phyloP scores from a whole-genome alignment of 2,888 invertebrate genomes.

The Metallyticus violacea region DNA sequence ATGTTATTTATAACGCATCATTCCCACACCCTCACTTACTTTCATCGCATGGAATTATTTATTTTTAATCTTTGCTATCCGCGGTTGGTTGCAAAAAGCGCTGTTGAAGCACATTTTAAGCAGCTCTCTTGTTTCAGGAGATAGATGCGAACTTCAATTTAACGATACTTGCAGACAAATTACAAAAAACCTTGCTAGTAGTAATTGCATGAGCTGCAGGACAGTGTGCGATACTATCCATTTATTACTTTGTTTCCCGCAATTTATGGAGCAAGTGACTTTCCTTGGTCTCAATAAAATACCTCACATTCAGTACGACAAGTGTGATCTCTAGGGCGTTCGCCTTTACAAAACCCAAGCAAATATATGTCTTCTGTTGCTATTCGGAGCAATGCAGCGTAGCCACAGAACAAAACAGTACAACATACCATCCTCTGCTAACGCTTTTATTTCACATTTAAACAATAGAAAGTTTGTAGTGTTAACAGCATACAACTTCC shows the following conservation, averaged over 20 bases:
- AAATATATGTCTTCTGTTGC: neutral
- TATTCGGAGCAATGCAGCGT: neutral
- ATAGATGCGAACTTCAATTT: neutral
- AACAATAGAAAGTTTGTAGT: too few species aligned
- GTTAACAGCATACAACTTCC: too few species aligned
- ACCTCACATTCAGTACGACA: neutral
- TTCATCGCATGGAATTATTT: neutral
- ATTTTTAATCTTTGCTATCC: neutral
- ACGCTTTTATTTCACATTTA: too few species aligned
- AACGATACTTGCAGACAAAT: neutral
- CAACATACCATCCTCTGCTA: too few species aligned
- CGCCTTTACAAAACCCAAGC: neutral
- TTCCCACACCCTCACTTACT: neutral
- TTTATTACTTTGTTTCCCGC: neutral
- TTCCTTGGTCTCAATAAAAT: neutral
- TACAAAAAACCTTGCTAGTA: neutral
- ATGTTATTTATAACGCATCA: neutral
- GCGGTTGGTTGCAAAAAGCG: neutral
- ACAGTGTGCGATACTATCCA: neutral
- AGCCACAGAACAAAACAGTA: too few species aligned
- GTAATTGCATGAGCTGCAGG: neutral
- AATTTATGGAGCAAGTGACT: neutral
- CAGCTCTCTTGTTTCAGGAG: neutral
- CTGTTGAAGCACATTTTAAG: too few species aligned
- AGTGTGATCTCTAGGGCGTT: neutral